These are phyloP conservation scores for Coelinius sp. DNA, from an alignment of 2,888 invertebrate genomes.

Conservation along the genomic window DNA sequence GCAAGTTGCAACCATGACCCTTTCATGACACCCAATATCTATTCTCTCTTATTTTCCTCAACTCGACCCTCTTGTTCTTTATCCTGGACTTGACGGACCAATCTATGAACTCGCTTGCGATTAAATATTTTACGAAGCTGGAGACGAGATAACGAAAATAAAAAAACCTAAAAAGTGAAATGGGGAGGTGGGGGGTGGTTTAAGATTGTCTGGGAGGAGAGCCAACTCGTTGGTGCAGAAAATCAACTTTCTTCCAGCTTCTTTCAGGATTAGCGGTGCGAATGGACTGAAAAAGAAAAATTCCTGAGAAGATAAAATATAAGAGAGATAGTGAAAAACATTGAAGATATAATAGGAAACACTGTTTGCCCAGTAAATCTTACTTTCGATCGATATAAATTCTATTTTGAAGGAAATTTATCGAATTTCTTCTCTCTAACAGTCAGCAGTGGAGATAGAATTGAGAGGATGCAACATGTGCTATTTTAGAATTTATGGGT, in stretches of 20 bases:
- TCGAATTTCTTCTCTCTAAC: neutral
- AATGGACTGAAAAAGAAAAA: neutral
- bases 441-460: neutral
- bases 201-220: slow-evolving; percentile 7
- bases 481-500: neutral
- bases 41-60: neutral
- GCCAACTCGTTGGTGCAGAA: slow-evolving; percentile 12
- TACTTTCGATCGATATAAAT: neutral
- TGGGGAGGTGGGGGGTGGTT: no score
- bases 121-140: slow-evolving; percentile 3
- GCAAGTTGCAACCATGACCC: slow-evolving; percentile 15
- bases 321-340: neutral
- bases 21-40: neutral
- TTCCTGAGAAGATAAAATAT: neutral
- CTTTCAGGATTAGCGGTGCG: neutral
- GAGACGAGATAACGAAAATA: slow-evolving; percentile 1
- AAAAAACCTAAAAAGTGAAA: neutral
- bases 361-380: neutral
- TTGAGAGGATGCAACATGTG: neutral
- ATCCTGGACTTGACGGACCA: neutral
- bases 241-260: slow-evolving; percentile 4
- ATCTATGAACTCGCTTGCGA: neutral
- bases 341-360: neutral
- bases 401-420: neutral
- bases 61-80: neutral